Evolutionary conservation across 2,888 invertebrate species (phyloP).

Genomic region (Drosophila anceps): DNA sequence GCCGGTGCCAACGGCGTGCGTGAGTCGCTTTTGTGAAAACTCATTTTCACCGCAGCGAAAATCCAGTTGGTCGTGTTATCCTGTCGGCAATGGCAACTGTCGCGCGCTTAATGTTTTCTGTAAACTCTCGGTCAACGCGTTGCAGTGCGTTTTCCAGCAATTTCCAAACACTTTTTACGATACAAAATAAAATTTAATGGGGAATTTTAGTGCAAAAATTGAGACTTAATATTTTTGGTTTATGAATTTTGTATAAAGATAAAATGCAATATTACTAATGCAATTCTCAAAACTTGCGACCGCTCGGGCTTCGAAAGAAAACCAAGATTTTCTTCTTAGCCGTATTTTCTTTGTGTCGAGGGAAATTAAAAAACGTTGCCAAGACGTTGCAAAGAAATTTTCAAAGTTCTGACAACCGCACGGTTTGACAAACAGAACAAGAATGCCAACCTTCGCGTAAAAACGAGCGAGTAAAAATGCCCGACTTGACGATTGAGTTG

Average conservation of each 20-base stretch:
- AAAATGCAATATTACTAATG: slow-evolving; percentile 81
- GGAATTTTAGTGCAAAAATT: slow-evolving; percentile 72
- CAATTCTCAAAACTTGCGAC: slow-evolving; percentile 64
- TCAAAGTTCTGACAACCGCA: slow-evolving; percentile 82
- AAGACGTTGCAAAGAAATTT: slow-evolving; percentile 45
- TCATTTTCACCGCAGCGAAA: slow-evolving; percentile 74
- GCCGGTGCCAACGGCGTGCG: slow-evolving; percentile 84
- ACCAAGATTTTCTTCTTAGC: slow-evolving; percentile 27
- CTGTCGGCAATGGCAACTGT: slow-evolving; percentile 58
- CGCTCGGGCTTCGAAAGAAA: slow-evolving; percentile 43
- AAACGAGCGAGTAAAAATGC: slow-evolving; percentile 70
- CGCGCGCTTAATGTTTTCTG: slow-evolving; percentile 49
- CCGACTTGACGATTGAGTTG: slow-evolving; percentile 48
- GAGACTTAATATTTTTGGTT: slow-evolving; percentile 38
- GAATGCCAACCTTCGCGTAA: slow-evolving; percentile 84
- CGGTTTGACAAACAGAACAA: slow-evolving; percentile 85
- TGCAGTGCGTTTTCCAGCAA: slow-evolving; percentile 68
- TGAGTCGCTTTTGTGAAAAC: slow-evolving; percentile 85
- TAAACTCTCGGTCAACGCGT: slow-evolving; percentile 52
- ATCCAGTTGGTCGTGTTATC: slow-evolving; percentile 50
- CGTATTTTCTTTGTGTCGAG: slow-evolving; percentile 24
- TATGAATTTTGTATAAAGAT: slow-evolving; percentile 46
- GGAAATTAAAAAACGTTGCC: slow-evolving; percentile 41
- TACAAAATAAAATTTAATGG: slow-evolving; percentile 76
- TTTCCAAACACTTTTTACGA: slow-evolving; percentile 75